Evolutionary conservation across 2,888 invertebrate genomes (phyloP).

Genomic region (Oxyteleia sp.): DNA sequence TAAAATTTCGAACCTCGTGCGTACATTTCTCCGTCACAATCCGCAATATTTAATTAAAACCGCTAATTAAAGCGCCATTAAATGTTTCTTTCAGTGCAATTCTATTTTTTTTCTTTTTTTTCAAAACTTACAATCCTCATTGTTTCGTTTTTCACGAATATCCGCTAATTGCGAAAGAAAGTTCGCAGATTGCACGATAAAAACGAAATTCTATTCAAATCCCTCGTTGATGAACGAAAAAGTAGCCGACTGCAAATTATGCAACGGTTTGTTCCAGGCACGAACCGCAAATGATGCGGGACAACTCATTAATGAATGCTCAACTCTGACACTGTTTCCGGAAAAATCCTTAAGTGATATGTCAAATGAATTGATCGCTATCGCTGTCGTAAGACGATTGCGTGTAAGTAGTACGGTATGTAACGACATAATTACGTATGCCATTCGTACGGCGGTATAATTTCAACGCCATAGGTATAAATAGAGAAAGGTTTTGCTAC

Average conservation of each 20-base stretch:
- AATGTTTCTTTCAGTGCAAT: too few relatives aligned
- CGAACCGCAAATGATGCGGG: slow-evolving; percentile 4
- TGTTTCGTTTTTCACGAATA: too few relatives aligned
- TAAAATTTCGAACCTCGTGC: too few relatives aligned
- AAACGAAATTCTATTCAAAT: slow-evolving; percentile 41
- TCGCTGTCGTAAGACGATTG: slow-evolving; percentile 74
- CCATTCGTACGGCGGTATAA: slow-evolving; percentile 61
- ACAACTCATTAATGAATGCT: slow-evolving; percentile 33
- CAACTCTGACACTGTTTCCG: slow-evolving; percentile 26
- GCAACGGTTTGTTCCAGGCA: slow-evolving; percentile 12
- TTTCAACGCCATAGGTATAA: slow-evolving; percentile 69
- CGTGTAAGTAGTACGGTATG: slow-evolving; percentile 70
- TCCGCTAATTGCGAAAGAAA: slow-evolving; percentile 57
- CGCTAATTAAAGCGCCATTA: too few relatives aligned
- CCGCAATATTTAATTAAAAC: too few relatives aligned
- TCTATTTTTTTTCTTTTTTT: too few relatives aligned
- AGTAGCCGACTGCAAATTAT: slow-evolving; percentile 25
- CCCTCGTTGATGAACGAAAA: neutral
- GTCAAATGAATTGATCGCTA: slow-evolving; percentile 72
- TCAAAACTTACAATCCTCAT: too few relatives aligned
- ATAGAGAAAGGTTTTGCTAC: slow-evolving; percentile 73
- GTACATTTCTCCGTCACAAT: too few relatives aligned
- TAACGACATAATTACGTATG: slow-evolving; percentile 74
- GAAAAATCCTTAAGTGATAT: slow-evolving; percentile 74
- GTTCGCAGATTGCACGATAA: slow-evolving; percentile 43